These are phyloP conservation scores for Candidula unifasciata DNA, from an alignment of 2,888 invertebrate species.

Conservation along the genomic window DNA sequence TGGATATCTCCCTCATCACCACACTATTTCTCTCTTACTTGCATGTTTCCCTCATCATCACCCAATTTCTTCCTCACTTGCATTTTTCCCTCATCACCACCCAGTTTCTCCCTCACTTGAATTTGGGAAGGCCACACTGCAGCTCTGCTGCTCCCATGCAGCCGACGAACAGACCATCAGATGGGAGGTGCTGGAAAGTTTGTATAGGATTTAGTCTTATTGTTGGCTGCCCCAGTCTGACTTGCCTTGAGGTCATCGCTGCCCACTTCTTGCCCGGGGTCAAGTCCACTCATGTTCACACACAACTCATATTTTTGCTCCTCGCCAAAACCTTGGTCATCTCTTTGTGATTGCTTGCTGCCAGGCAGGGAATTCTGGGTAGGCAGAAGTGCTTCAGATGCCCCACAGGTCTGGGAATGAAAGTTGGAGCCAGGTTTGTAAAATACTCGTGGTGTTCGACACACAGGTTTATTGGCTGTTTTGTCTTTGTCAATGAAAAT, in stretches of 20 bases:
- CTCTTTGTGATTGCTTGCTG: background rate
- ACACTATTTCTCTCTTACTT: too few relatives aligned
- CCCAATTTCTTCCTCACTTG: too few relatives aligned
- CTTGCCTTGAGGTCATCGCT: constrained; percentile 21
- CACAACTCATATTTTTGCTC: constrained; percentile 2
- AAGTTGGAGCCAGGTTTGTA: constrained; percentile 34
- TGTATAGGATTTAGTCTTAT: constrained; percentile 39
- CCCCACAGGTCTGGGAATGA: background rate
- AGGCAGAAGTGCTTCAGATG: constrained; percentile 16
- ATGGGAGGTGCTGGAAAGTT: constrained; percentile 22
- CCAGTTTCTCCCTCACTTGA: too few relatives aligned
- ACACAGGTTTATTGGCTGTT: background rate
- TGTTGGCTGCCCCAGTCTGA: background rate
- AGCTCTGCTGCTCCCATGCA: too few relatives aligned
- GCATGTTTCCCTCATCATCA: too few relatives aligned
- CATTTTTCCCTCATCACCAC: too few relatives aligned
- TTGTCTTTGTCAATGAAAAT: background rate
- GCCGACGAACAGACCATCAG: background rate
- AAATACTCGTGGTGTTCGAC: constrained; percentile 28
- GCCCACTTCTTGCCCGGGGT: background rate
- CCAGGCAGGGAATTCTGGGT: background rate
- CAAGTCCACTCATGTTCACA: constrained; percentile 6
- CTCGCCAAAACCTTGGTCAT: background rate
- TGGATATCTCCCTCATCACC: too few relatives aligned
- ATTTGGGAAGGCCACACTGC: too few relatives aligned